These are phyloP conservation scores for Lucinisca nassula DNA, from an alignment of 2,888 invertebrate species.

Conservation along the genomic window DNA sequence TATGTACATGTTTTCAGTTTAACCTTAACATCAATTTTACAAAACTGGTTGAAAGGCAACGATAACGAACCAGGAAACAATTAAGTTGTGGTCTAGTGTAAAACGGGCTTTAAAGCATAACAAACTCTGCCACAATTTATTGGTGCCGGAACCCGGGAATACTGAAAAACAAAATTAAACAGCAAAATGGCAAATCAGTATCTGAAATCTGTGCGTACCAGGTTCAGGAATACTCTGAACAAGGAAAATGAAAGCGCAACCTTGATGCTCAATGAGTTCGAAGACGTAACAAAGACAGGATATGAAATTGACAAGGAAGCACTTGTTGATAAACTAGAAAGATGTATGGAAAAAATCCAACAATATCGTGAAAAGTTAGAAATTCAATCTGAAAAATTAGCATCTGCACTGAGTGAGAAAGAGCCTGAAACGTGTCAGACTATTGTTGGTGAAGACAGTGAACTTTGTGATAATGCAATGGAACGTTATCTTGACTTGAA, in stretches of 20 bases:
- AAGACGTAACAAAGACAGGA: neutral
- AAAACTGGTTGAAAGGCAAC: too few species aligned
- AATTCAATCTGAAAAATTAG: neutral
- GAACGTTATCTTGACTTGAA: too few species aligned
- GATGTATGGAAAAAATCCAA: neutral
- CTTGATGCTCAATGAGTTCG: neutral
- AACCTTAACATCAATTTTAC: too few species aligned
- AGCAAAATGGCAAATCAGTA: neutral
- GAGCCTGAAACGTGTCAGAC: neutral
- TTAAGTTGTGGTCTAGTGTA: too few species aligned
- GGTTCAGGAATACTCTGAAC: neutral
- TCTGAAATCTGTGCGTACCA: neutral
- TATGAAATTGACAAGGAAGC: neutral
- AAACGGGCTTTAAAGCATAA: neutral
- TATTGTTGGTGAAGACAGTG: too few species aligned
- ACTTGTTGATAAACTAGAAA: neutral
- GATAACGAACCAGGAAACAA: too few species aligned
- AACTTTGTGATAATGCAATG: too few species aligned
- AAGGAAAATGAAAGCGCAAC: too few species aligned
- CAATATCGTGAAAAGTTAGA: neutral
- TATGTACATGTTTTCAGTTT: too few species aligned
- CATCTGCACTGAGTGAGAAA: neutral
- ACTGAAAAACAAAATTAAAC: neutral
- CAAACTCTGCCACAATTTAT: constrained; percentile 8
- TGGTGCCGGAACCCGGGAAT: constrained; percentile 26